phyloP scores from a whole-genome alignment of 2,797 vertebrate genomes.

The Bucorvus abyssinicus region DNA sequence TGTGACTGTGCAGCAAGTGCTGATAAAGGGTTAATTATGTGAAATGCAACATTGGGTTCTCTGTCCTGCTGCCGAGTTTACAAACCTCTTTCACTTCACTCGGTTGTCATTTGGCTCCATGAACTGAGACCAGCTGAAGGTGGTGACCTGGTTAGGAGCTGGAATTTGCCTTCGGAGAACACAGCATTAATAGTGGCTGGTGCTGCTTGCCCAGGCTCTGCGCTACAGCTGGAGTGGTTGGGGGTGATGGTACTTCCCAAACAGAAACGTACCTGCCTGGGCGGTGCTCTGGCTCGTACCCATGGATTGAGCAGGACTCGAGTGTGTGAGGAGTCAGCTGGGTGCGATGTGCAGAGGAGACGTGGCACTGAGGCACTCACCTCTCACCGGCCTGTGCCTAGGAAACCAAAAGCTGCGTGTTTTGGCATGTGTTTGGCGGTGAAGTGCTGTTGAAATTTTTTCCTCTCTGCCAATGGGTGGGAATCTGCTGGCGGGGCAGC shows the following conservation, averaged over 20 bases:
- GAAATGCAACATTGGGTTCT: neutral
- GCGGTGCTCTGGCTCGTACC: accelerated
- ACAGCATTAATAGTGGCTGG: neutral
- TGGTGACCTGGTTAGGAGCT: accelerated
- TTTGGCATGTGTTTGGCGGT: neutral
- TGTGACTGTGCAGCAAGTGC: neutral
- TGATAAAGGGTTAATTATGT: neutral
- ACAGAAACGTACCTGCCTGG: accelerated
- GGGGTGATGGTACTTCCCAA: neutral
- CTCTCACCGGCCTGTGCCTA: neutral
- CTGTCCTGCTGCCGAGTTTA: neutral
- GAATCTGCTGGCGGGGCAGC: neutral
- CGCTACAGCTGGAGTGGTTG: neutral
- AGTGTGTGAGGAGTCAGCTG: neutral
- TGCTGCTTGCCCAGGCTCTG: neutral
- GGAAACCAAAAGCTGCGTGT: neutral
- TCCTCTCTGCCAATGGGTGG: neutral
- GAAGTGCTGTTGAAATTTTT: neutral
- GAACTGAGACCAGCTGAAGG: neutral
- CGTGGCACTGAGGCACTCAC: neutral
- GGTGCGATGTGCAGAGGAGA: neutral
- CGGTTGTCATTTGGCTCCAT: neutral
- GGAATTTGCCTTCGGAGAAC: neutral
- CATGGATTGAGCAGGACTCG: accelerated
- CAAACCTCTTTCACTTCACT: neutral